A percentile compares a stretch with the other conserved stretches of the same genome.
phyloP scores from a whole-genome alignment of 2,888 invertebrate genomes.

The Heliconius sara region DNA sequence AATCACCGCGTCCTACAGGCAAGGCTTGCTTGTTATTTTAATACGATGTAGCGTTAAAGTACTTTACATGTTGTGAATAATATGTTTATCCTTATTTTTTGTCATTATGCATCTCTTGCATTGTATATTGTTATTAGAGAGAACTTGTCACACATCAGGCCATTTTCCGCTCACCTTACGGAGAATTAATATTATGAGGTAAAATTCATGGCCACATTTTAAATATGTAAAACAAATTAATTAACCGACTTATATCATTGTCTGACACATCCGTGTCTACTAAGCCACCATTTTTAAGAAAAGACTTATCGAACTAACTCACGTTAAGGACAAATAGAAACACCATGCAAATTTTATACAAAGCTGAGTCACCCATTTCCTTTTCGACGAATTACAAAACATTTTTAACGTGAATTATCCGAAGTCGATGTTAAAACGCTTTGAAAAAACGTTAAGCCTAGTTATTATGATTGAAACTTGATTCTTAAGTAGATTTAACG shows the following conservation, averaged over 20 bases:
- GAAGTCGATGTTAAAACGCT: not conserved
- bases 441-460: constrained; percentile 12
- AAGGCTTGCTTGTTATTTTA: constrained; percentile 3
- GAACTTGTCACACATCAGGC: not conserved
- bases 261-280: not conserved
- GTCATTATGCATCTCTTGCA: not conserved
- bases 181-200: not conserved
- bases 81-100: constrained; percentile 3
- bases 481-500: constrained; percentile 58
- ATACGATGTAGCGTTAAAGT: constrained; percentile 2
- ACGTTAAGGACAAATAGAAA: not conserved
- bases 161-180: not conserved
- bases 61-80: not conserved
- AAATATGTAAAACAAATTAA: not conserved
- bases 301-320: not conserved
- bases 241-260: not conserved
- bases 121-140: not conserved
- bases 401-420: not conserved
- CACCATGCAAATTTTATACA: not conserved
- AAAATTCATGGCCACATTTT: not conserved
- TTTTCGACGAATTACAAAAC: not conserved
- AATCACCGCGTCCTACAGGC: constrained; percentile 25
- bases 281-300: not conserved
- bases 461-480: constrained; percentile 33
- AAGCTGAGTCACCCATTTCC: not conserved